phyloP scores from a whole-genome alignment of 1,140 invertebrate species.

The Drosophila dunni region DNA sequence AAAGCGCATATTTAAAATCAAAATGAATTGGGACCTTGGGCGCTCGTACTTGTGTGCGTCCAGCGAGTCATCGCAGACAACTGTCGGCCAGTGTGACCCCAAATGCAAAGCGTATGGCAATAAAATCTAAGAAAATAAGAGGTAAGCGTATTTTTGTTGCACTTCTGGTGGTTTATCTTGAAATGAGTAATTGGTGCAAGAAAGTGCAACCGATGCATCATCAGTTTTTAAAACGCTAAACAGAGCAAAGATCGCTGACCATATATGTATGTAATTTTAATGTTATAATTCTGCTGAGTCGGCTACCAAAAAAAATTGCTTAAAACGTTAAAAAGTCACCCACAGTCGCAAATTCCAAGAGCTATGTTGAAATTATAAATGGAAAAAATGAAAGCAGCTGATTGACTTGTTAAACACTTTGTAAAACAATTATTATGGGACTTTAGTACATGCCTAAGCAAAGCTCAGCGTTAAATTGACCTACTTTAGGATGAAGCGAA shows the following conservation, averaged over 20 bases:
- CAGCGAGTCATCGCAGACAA: neutral
- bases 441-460: conserved; percentile 31
- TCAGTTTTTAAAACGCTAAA: conserved; percentile 18
- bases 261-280: conserved; percentile 9
- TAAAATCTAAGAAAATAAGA: conserved; percentile 2
- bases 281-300: conserved; percentile 15
- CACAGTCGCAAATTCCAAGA: conserved; percentile 4
- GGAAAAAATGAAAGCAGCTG: conserved; percentile 7
- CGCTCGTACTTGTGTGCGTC: neutral
- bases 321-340: conserved; percentile 37
- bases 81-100: conserved; percentile 6
- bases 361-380: conserved; percentile 3
- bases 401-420: conserved; percentile 19
- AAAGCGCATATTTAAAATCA: too few relatives aligned
- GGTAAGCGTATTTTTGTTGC: neutral
- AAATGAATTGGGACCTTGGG: too few relatives aligned
- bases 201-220: conserved; percentile 35
- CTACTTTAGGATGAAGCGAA: conserved; percentile 24
- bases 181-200: conserved; percentile 26
- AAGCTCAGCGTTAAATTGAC: conserved; percentile 44
- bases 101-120: neutral
- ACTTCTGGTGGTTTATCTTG: conserved; percentile 4
- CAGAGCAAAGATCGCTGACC: conserved; percentile 24
- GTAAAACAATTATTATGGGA: neutral
- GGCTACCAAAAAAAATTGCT: neutral